Evolutionary conservation across 2,797 vertebrate genomes (phyloP).

Genomic region (Aplochiton taeniatus): DNA sequence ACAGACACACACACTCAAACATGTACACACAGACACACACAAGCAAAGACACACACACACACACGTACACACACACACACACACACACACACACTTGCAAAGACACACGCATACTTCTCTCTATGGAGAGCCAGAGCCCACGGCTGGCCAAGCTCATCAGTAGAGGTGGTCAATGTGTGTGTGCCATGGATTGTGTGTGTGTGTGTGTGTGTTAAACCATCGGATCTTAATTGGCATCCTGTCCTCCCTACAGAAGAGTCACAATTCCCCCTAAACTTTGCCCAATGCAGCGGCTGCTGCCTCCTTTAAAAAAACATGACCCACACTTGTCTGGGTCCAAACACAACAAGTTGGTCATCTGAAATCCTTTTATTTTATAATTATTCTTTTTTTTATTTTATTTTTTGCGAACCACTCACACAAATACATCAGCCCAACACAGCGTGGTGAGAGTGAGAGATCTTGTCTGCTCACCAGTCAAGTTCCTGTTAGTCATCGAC

Average conservation of each 20-base stretch:
- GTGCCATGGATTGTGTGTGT: conserved; percentile 38
- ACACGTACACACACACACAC: no score
- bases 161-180: conserved; percentile 26
- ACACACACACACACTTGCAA: background rate
- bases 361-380: no score
- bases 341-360: conserved; percentile 43
- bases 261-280: conserved; percentile 35
- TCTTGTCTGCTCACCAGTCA: conserved; percentile 57
- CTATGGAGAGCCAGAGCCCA: conserved; percentile 20
- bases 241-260: conserved; percentile 33
- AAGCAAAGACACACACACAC: no score
- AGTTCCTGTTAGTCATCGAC: conserved; percentile 57
- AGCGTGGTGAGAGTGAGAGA: conserved; percentile 27
- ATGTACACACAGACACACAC: background rate
- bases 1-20: background rate
- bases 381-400: no score
- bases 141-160: conserved; percentile 53
- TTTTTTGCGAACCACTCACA: no score
- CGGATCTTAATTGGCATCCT: conserved; percentile 39
- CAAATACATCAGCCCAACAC: conserved; percentile 33
- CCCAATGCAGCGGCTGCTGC: conserved; percentile 24
- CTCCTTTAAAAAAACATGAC: conserved; percentile 48
- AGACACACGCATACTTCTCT: background rate
- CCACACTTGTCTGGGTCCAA: conserved; percentile 45
- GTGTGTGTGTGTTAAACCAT: conserved; percentile 37